These are phyloP conservation scores for Cephus sareptanus DNA, from an alignment of 2,888 invertebrate species.

Conservation along the genomic window DNA sequence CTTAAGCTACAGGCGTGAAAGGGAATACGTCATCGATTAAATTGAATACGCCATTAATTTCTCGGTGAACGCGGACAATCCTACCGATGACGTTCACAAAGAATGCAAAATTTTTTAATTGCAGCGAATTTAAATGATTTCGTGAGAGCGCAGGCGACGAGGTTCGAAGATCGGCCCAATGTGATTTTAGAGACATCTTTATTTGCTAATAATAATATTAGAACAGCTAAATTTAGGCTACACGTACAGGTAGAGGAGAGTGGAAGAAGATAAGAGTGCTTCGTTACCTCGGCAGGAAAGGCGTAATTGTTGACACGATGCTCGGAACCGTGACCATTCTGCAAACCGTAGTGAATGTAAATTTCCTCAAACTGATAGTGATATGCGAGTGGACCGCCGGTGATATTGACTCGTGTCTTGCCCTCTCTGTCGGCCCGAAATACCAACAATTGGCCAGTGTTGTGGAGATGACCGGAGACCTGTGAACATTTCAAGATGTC, in stretches of 20 bases:
- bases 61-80: too few species aligned
- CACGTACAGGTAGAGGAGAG: neutral
- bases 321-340: constrained; percentile 92
- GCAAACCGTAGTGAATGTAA: constrained; percentile 94
- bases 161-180: too few species aligned
- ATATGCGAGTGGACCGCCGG: constrained; percentile 95
- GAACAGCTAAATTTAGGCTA: too few species aligned
- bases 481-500: constrained; percentile 57
- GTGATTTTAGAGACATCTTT: too few species aligned
- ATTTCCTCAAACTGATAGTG: constrained; percentile 95
- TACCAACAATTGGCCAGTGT: constrained; percentile 94
- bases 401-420: constrained; percentile 93
- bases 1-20: too few species aligned
- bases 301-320: constrained; percentile 94
- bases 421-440: constrained; percentile 92
- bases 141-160: too few species aligned
- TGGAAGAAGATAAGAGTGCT: constrained; percentile 42
- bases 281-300: constrained; percentile 94
- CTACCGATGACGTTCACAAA: too few species aligned
- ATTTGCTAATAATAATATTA: too few species aligned
- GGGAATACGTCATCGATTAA: too few species aligned
- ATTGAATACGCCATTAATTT: too few species aligned
- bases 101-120: too few species aligned
- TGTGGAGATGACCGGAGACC: constrained; percentile 90
- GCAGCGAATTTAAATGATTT: too few species aligned